phyloP scores from a whole-genome alignment of 2,113 vertebrate species.

The Ammodytes marinus region DNA sequence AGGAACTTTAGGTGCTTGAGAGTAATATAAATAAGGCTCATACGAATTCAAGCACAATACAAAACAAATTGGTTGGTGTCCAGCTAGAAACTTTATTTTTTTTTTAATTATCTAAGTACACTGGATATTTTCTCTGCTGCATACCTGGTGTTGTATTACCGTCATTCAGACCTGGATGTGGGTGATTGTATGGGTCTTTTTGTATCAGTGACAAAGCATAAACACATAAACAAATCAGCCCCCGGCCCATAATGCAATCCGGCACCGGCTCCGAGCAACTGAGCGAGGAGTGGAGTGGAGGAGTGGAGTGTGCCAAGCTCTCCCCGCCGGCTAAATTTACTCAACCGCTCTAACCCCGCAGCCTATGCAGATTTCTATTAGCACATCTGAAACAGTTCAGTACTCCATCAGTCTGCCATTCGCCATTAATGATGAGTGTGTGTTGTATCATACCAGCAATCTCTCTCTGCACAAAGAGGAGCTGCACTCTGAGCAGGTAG shows the following conservation, averaged over 20 bases:
- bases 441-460: slow-evolving; percentile 13
- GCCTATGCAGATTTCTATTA: slow-evolving; percentile 59
- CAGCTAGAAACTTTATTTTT: not conserved
- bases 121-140: slow-evolving; percentile 9
- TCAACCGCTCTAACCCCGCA: slow-evolving; percentile 53
- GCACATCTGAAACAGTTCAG: slow-evolving; percentile 36
- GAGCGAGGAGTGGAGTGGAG: slow-evolving; percentile 26
- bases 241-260: slow-evolving; percentile 66
- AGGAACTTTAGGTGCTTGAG: slow-evolving; percentile 6
- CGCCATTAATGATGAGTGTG: slow-evolving; percentile 26
- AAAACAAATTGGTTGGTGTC: slow-evolving; percentile 7
- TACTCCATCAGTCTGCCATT: slow-evolving; percentile 24
- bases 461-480: slow-evolving; percentile 20
- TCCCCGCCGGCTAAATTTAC: slow-evolving; percentile 64
- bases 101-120: not conserved
- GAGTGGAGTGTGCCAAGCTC: slow-evolving; percentile 55
- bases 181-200: slow-evolving; percentile 30
- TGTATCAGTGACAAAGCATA: slow-evolving; percentile 64
- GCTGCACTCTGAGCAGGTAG: not conserved
- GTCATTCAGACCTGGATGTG: slow-evolving; percentile 32
- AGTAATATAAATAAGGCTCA: not conserved
- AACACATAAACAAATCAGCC: slow-evolving; percentile 69
- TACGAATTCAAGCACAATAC: slow-evolving; percentile 6
- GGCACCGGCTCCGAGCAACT: slow-evolving; percentile 52
- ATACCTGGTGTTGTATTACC: slow-evolving; percentile 5